These are phyloP conservation scores for Melanargia galathea DNA, from an alignment of 2,888 invertebrate species.

Conservation along the genomic window DNA sequence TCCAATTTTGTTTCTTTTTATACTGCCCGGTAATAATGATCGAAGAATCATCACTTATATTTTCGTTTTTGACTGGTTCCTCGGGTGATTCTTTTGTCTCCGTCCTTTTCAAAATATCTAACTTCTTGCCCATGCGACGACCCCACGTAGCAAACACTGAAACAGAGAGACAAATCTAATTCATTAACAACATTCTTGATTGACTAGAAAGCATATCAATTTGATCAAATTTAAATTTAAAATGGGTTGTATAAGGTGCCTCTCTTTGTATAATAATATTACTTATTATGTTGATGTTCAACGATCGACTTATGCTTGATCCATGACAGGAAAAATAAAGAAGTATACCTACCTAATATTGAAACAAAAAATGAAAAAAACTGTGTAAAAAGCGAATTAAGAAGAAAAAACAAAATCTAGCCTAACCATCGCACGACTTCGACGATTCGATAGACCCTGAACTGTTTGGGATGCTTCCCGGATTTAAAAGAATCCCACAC, in stretches of 20 bases:
- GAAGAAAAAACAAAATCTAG: too few species aligned
- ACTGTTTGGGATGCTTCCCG: too few species aligned
- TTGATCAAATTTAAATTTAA: not conserved
- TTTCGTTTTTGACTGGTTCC: conserved; percentile 58
- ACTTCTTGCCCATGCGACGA: conserved; percentile 89
- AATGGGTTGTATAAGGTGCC: not conserved
- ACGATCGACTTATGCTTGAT: not conserved
- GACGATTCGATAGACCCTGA: too few species aligned
- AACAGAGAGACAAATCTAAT: conserved; percentile 45
- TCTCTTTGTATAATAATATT: not conserved
- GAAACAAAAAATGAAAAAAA: too few species aligned
- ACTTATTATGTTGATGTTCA: too few species aligned
- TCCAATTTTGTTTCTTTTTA: conserved; percentile 83
- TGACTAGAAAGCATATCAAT: not conserved
- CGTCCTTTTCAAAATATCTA: conserved; percentile 87
- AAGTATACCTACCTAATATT: too few species aligned
- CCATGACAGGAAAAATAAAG: not conserved
- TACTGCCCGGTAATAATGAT: conserved; percentile 67
- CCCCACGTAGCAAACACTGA: conserved; percentile 88
- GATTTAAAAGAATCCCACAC: too few species aligned
- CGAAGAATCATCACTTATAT: conserved; percentile 60
- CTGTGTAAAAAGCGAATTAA: too few species aligned
- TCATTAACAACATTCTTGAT: not conserved
- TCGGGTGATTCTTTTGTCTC: conserved; percentile 83
- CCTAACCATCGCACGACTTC: too few species aligned